phyloP scores from a whole-genome alignment of 2,797 vertebrate genomes.

The Coendou prehensilis region DNA sequence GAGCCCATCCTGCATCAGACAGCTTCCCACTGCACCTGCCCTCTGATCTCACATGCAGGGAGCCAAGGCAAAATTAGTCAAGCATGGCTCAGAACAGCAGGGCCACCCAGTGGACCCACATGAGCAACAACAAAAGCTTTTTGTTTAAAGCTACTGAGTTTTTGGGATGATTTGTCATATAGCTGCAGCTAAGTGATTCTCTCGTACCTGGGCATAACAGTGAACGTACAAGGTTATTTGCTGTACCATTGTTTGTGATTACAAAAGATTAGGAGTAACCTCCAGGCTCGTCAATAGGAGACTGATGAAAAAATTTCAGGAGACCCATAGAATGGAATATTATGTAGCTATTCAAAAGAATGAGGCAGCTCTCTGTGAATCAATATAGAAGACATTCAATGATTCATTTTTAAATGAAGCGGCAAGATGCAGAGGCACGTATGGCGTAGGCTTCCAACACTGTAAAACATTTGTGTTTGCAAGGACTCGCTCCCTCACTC shows the following conservation, averaged over 20 bases:
- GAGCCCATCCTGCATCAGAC: neutral
- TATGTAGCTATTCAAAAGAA: slow-evolving; percentile 69
- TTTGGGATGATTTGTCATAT: neutral
- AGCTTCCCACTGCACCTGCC: too few relatives aligned
- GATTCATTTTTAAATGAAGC: slow-evolving; percentile 14
- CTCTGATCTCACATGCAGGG: neutral
- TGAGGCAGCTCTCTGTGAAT: neutral
- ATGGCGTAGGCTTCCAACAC: neutral
- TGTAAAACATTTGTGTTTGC: slow-evolving; percentile 17
- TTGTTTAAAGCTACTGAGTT: neutral
- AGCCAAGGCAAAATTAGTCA: neutral
- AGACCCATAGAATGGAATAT: slow-evolving; percentile 2
- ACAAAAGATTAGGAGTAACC: slow-evolving; percentile 13
- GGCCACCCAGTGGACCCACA: neutral
- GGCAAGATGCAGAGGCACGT: neutral
- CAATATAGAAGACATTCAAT: neutral
- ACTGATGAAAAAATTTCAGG: slow-evolving; percentile 20
- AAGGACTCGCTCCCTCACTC: neutral
- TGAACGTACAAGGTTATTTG: neutral
- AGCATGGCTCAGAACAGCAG: neutral
- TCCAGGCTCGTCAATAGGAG: neutral
- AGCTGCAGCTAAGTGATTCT: neutral
- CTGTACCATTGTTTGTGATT: neutral
- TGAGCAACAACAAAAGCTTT: slow-evolving; percentile 25
- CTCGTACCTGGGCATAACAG: neutral